These are phyloP conservation scores for Ganaspis sp. DNA, from an alignment of 1,140 invertebrate species.

Conservation along the genomic window DNA sequence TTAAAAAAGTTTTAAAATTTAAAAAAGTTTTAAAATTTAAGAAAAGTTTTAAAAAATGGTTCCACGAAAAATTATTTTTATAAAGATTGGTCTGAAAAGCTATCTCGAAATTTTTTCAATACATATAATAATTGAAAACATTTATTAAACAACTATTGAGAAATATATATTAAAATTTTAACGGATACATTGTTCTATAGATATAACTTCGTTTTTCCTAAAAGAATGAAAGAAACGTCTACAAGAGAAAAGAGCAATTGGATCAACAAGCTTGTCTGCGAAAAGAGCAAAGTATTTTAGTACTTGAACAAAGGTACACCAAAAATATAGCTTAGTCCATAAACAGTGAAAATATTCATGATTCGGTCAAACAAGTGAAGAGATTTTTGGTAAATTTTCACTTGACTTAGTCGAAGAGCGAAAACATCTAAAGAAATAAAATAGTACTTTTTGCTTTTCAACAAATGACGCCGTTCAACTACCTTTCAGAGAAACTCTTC, in stretches of 20 bases:
- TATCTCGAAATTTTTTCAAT: too few relatives aligned
- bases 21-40: too few relatives aligned
- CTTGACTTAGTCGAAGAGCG: not conserved
- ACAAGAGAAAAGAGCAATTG: not conserved
- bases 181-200: too few relatives aligned
- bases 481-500: constrained; percentile 16
- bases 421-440: not conserved
- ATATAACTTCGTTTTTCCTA: too few relatives aligned
- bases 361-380: not conserved
- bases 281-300: constrained; percentile 5
- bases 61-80: too few relatives aligned
- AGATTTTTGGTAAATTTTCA: not conserved
- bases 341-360: not conserved
- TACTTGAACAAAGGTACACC: constrained; percentile 7
- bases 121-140: too few relatives aligned
- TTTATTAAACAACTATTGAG: too few relatives aligned
- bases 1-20: too few relatives aligned
- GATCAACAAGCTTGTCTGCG: constrained; percentile 5
- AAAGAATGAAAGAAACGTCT: not conserved
- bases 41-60: too few relatives aligned
- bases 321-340: constrained; percentile 1
- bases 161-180: too few relatives aligned
- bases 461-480: not conserved
- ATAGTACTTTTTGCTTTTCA: not conserved
- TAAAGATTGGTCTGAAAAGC: too few relatives aligned